Evolutionary conservation across 2,797 vertebrate genomes (phyloP), one percentile per base, ranked within the genome.

Genomic region (Chloroceryle amazona): DNA sequence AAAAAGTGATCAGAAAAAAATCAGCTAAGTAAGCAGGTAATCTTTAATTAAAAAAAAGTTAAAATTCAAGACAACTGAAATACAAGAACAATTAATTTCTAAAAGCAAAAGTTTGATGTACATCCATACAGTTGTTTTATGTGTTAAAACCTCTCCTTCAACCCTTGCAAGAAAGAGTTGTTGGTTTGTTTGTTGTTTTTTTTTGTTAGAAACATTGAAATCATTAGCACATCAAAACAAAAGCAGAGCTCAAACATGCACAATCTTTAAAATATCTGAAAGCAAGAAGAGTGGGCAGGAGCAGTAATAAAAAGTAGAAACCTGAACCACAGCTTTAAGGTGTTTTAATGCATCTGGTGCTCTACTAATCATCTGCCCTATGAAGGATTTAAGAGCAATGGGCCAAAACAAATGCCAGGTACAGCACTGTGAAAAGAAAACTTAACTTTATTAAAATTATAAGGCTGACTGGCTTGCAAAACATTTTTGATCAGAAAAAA

Each of bases 1-100:
- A 68, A 94, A 82, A 98, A 95, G 72, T 87, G 58, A 94, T 93
- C 86, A 94, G 83, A 57, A 96, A 57, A 96, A 95, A 97, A 90
- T 95, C 92, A 92, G 89, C 96, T 70, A 97, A 94, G 58, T 86
- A 94, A 97, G 88, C 86, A 96, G 76, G 65, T 85, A 75, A 81
- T 81, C 90, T 89, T 97, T 81, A 93, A 93, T 91, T 90, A 85
- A 93, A 72, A 49, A 88, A 46, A 88, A 71, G 9, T 10, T 16
- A 89, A 52, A 90, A 67, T 93, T 94, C 41, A 89, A 79, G 94
- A 90, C 63, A 95, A 89, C 49, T 71, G 80, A 89, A 97, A 95
- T 86, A 86, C 52, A 96, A 82, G 80, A 85, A 84, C 17, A 93
- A 88, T 72, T 46, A 86, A 96, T 96, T 96, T 70, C 37, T 70